Conservation (phyloP, 2,888 invertebrate species). For the Galerucella pusilla region DNA sequence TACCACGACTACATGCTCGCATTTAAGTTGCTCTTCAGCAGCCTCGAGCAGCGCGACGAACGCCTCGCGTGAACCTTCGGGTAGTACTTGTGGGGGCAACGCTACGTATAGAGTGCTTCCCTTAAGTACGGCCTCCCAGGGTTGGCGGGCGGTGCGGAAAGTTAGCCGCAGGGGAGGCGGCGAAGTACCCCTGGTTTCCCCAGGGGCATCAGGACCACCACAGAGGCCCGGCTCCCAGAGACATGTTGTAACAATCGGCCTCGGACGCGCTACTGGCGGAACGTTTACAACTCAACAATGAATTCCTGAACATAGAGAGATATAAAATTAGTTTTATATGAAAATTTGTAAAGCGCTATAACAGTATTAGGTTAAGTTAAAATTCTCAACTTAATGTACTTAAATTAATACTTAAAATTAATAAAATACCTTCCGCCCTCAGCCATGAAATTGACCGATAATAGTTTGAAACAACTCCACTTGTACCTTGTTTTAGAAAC, state of each 20-base stretch:
- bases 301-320: constrained; percentile 42
- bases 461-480: neutral
- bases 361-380: no score
- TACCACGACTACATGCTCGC: constrained; percentile 80
- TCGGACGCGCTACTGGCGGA: constrained; percentile 77
- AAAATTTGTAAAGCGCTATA: no score
- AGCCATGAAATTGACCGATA: neutral
- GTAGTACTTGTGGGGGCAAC: constrained; percentile 85
- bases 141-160: constrained; percentile 65
- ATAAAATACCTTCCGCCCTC: neutral
- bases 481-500: no score
- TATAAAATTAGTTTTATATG: no score
- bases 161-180: constrained; percentile 62
- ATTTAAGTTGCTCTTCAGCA: constrained; percentile 91
- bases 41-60: constrained; percentile 95
- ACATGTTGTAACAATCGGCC: constrained; percentile 81
- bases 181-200: constrained; percentile 76
- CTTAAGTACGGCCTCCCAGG: constrained; percentile 67
- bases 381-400: no score
- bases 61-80: constrained; percentile 94
- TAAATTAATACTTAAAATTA: neutral
- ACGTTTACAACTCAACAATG: constrained; percentile 67
- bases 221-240: constrained; percentile 99
- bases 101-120: constrained; percentile 88
- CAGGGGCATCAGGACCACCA: constrained; percentile 99